Base-by-base conservation (phyloP, 2,888 invertebrate species). In the Boloria euphrosyne region DNA sequence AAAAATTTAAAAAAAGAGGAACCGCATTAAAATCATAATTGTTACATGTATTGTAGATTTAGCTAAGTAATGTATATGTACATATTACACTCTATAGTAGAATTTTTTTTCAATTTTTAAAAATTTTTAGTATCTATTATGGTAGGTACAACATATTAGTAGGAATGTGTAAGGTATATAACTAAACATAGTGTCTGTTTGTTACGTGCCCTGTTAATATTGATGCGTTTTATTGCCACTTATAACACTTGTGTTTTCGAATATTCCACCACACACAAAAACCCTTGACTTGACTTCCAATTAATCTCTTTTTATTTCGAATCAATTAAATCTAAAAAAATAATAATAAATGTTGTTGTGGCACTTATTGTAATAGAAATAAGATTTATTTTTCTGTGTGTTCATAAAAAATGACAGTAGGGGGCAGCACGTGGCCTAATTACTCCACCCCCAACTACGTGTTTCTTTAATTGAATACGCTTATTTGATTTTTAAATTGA, bases 401-500 rank as follows among this genome's bases (percentile, higher is more conserved):
- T 61, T 3, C 17, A 31, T 47, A 38, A 13, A 43, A 43, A 2
- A 16, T 49, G 31, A 16, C 63, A 62, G 68, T 66, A 71, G 81
- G 81, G 83, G 82, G 74, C 76, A 86, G 78, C 90, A 87, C 90
- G 90, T 86, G 89, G 75, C 87, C 84, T 85, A 85, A 89, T 89
- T 88, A 87, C 74, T 72, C 71, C 78, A 73, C 82, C 87, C 84
- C 81, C 79, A 76, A 76, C 31, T 38, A 38, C 78, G 76, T 80
- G 80, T 77, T 80, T 80, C 80, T 85, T 86, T 89, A 89, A 90
- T 89, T 89, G 88, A 87, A 84, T 83, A 83, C 85, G 87, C 80
- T 85, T 86, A 86, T 89, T 89, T 89, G 87, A 84, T 81, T 86
- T 82, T 80, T 80, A 82, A 85, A 86, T 87, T 86, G 90, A 87